Conservation (phyloP, 2,113 vertebrate species). For the Scatophagus argus region DNA sequence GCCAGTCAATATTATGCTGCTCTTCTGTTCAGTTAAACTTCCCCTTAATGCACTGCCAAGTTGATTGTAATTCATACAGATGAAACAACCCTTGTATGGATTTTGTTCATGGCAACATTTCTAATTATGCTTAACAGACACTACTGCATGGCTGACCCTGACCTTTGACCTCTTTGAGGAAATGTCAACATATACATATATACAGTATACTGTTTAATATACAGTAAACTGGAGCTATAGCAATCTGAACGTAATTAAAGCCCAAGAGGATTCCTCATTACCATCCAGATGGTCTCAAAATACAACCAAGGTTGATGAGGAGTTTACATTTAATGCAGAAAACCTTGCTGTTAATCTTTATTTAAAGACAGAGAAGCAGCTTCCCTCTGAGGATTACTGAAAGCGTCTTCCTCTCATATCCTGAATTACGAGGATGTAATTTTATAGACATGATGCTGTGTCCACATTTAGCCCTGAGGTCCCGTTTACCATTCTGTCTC, state of each 20-base stretch:
- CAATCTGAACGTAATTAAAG: neutral
- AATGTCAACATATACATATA: neutral
- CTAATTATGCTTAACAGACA: too few species aligned
- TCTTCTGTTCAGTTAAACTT: too few species aligned
- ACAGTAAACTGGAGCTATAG: neutral
- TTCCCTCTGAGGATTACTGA: neutral
- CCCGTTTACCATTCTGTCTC: conserved; percentile 19
- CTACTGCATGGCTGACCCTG: too few species aligned
- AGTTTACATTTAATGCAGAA: neutral
- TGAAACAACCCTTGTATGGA: too few species aligned
- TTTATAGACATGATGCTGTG: conserved; percentile 1
- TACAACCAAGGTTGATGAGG: neutral
- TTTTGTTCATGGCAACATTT: too few species aligned
- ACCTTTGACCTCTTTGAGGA: too few species aligned
- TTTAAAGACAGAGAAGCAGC: neutral
- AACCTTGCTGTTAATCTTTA: neutral
- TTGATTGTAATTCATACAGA: too few species aligned
- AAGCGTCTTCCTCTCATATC: neutral
- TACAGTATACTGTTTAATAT: neutral
- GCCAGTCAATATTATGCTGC: too few species aligned
- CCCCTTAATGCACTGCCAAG: too few species aligned
- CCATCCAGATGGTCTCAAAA: neutral
- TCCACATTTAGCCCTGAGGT: conserved; percentile 26
- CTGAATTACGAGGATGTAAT: neutral
- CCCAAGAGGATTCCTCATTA: neutral